Percentiles rank a stretch among this genome's conserved stretches.
phyloP scores from a whole-genome alignment of 2,888 invertebrate genomes.

The Molorchus minor region DNA sequence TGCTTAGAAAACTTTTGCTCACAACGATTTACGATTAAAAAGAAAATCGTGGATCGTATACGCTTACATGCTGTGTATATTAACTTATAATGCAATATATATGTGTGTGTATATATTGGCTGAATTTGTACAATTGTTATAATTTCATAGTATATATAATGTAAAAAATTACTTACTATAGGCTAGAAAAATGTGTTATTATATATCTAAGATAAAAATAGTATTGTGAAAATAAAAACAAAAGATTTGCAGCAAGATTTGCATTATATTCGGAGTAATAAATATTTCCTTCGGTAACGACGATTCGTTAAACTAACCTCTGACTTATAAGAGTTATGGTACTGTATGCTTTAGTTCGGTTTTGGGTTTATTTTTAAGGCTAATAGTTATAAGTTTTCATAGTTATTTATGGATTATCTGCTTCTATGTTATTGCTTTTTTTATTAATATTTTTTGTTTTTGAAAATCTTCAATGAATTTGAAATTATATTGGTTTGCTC shows the following conservation, averaged over 20 bases:
- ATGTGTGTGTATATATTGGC: conserved; percentile 62
- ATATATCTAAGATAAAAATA: conserved; percentile 50
- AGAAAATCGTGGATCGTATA: conserved; percentile 54
- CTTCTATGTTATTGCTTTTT: conserved; percentile 37
- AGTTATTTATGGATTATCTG: conserved; percentile 37
- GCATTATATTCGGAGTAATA: conserved; percentile 32
- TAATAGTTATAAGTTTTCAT: conserved; percentile 45
- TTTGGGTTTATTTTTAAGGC: conserved; percentile 40
- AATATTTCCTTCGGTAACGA: conserved; percentile 25
- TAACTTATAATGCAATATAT: conserved; percentile 62
- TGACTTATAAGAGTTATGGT: conserved; percentile 18
- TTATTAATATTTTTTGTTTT: conserved; percentile 12
- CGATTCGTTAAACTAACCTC: conserved; percentile 25
- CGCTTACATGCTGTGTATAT: conserved; percentile 65
- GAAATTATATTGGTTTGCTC: conserved; percentile 18
- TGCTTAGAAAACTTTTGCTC: conserved; percentile 62
- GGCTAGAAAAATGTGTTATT: conserved; percentile 57
- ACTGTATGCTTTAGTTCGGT: conserved; percentile 29
- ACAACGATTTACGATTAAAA: conserved; percentile 52
- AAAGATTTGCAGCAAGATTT: conserved; percentile 49
- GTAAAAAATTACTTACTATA: conserved; percentile 53
- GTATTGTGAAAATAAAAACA: conserved; percentile 48
- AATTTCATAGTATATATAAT: conserved; percentile 63
- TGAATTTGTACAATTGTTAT: conserved; percentile 64
- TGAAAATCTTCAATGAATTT: background rate